Evolutionary conservation across 2,113 vertebrate species (phyloP), one percentile per base, ranked within the genome.

Genomic region (Pteruthius melanotis): DNA sequence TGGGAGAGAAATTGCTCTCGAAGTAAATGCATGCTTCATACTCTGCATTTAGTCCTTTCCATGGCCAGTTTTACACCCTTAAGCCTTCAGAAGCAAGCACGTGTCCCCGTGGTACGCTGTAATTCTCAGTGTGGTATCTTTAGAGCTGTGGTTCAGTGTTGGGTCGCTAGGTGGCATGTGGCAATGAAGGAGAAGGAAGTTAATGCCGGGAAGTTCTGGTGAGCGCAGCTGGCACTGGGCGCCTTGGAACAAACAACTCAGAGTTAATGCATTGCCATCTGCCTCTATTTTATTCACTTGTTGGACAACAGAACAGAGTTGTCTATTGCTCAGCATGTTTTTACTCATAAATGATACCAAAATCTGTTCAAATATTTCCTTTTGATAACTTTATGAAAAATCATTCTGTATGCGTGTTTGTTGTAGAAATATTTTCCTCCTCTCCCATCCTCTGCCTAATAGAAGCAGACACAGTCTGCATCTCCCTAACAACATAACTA

Each of bases 141-240:
- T 3, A 42, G 40, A 42, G 22, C 31, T 83, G 96, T 56, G 77
- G 21, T 94, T 90, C 84, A 33, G 63, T 4, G 15, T 30, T 20
- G 31, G 61, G 83, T 60, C 96, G 47, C 94, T 96, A 95, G 94
- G 81, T 97, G 96, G 96, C 97, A 94, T 69, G 78, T 90, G 92
- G 66, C 83, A 74, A 59, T 93, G 96, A 69, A 50, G 52, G 63
- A 94, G 87, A 91, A 44, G 44, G 56, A 87, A 81, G 59, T 79
- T 39, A 35, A 35, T 59, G 2, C 0, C 28, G 47, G 59, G 68
- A 64, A n/a, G 35, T 72, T 93, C 78, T 65, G 44, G 39, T 3
- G 78, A 64, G 33, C 1, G 4, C 78, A 69, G 88, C 78, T 83
- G 92, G 52, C 92, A 1, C 79, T 44, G 47, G 42, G 11, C 1